phyloP scores from a whole-genome alignment of 2,113 vertebrate species.

The Nettapus auritus region DNA sequence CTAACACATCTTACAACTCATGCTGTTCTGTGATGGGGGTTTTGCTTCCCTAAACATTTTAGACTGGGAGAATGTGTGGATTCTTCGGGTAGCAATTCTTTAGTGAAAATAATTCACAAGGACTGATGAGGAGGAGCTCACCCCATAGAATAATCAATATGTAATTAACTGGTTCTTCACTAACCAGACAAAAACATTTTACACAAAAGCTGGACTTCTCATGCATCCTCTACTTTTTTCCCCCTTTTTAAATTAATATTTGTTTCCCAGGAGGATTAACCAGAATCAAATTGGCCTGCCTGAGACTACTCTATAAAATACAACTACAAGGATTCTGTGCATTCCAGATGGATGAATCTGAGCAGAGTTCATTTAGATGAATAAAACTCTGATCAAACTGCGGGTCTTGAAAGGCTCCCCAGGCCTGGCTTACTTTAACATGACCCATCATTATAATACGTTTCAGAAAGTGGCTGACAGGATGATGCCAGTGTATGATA shows the following conservation, averaged over 20 bases:
- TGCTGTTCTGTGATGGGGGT: background rate
- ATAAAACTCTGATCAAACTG: background rate
- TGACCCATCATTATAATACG: background rate
- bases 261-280: background rate
- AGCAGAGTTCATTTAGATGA: background rate
- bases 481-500: background rate
- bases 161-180: background rate
- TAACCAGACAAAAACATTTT: background rate
- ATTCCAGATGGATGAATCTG: background rate
- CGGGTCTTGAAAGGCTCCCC: background rate
- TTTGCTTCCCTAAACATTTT: background rate
- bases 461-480: background rate
- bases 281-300: background rate
- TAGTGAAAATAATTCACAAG: background rate
- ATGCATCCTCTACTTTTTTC: background rate
- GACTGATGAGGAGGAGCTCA: background rate
- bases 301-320: background rate
- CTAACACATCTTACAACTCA: background rate
- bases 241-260: background rate
- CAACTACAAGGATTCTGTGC: background rate
- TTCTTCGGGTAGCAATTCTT: background rate
- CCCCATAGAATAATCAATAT: background rate
- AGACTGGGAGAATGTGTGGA: background rate
- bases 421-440: background rate
- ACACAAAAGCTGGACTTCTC: background rate